A percentile compares a stretch with the other conserved stretches of the same genome.
These are phyloP conservation scores for Bathynomus jamesi DNA, from an alignment of 1,140 invertebrate genomes.

Conservation along the genomic window DNA sequence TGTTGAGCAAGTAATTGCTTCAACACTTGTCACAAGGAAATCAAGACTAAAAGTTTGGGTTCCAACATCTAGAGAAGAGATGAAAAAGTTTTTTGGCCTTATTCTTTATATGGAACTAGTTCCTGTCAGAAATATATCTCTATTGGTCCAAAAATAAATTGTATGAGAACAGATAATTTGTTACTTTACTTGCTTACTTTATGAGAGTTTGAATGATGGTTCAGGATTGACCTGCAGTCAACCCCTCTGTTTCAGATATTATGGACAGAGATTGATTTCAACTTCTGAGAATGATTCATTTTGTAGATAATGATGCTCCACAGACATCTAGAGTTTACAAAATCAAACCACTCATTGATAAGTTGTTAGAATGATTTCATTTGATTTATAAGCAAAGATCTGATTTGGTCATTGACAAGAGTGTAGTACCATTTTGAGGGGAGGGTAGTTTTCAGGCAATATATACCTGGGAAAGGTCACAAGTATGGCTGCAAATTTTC, in stretches of 20 bases:
- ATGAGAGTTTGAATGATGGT: too few relatives aligned
- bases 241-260: too few relatives aligned
- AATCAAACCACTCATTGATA: too few relatives aligned
- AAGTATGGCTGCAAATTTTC: neutral
- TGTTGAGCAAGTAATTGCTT: slow-evolving; percentile 11
- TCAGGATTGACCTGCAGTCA: too few relatives aligned
- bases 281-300: too few relatives aligned
- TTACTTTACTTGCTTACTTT: too few relatives aligned
- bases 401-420: slow-evolving; percentile 15
- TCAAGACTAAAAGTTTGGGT: slow-evolving; percentile 6
- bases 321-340: too few relatives aligned
- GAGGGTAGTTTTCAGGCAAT: too few relatives aligned
- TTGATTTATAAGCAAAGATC: neutral
- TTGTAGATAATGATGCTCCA: too few relatives aligned
- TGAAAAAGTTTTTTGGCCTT: slow-evolving; percentile 15
- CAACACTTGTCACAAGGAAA: slow-evolving; percentile 9
- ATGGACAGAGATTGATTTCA: too few relatives aligned
- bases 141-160: slow-evolving; percentile 14
- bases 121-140: neutral
- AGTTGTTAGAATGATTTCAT: too few relatives aligned
- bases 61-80: slow-evolving; percentile 12
- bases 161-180: slow-evolving; percentile 6
- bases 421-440: slow-evolving; percentile 16
- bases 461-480: too few relatives aligned
- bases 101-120: slow-evolving; percentile 7